Conservation (phyloP, 2,113 vertebrate species). For the Ailurus styani region DNA sequence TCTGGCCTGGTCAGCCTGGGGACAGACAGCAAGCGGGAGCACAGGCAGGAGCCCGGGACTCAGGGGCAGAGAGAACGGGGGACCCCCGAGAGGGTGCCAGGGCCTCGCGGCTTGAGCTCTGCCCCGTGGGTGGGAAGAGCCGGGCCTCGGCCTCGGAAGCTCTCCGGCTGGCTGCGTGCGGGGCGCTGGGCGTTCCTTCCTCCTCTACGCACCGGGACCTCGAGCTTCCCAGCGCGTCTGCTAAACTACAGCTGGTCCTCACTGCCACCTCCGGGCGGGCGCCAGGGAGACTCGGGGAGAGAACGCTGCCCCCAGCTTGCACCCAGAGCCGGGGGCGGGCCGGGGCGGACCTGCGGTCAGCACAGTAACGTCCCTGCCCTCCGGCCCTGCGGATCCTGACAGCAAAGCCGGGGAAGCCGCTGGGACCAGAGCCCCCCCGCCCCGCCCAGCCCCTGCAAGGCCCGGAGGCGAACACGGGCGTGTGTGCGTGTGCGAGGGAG, state of each 20-base stretch:
- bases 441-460: not conserved
- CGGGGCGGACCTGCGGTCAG: not conserved
- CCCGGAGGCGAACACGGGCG: not conserved
- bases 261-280: too few relatives aligned
- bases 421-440: too few relatives aligned
- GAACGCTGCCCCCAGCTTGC: not conserved
- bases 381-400: not conserved
- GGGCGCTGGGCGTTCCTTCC: not conserved
- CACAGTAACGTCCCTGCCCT: rapidly evolving
- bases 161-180: not conserved
- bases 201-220: rapidly evolving
- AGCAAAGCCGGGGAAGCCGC: too few relatives aligned
- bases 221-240: rapidly evolving
- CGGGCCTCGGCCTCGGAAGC: not conserved
- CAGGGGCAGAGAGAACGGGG: too few relatives aligned
- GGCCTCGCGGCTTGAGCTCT: not conserved
- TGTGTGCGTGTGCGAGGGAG: not conserved
- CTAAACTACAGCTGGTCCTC: not conserved
- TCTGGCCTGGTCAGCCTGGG: slow-evolving; percentile 84
- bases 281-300: not conserved
- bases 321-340: not conserved
- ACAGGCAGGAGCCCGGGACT: not conserved
- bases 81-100: not conserved
- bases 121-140: not conserved
- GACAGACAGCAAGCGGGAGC: not conserved